A percentile compares a stretch with the other conserved stretches of the same genome.
Evolutionary conservation across 2,888 invertebrate genomes (phyloP).

Genomic region (Caenorhabditis becei): DNA sequence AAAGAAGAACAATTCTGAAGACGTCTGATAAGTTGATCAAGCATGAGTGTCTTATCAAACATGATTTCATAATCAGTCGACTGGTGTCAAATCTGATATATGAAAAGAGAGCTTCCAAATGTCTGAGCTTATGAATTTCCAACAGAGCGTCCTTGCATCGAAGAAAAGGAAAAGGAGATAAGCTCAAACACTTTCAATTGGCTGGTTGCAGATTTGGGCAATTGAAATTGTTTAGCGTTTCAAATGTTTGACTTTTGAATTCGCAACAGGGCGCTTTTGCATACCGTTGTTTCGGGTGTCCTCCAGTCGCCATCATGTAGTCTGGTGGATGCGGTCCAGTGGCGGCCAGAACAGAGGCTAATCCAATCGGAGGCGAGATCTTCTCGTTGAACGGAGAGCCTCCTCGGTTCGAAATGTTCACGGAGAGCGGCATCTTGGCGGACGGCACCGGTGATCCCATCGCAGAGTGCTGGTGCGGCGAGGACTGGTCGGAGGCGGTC

Average conservation of each 20-base stretch:
- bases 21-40: too few species aligned
- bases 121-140: too few species aligned
- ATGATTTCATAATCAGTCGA: too few species aligned
- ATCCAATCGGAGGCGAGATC: conserved; percentile 38
- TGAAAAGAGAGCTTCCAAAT: too few species aligned
- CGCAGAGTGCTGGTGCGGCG: conserved; percentile 60
- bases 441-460: conserved; percentile 59
- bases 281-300: conserved; percentile 7
- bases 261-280: background rate
- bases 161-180: too few species aligned
- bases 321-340: conserved; percentile 59
- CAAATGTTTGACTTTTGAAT: background rate
- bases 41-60: too few species aligned
- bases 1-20: background rate
- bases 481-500: conserved; percentile 65
- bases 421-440: conserved; percentile 52
- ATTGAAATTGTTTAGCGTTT: too few species aligned
- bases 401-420: conserved; percentile 46
- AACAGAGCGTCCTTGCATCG: too few species aligned
- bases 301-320: conserved; percentile 60
- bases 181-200: too few species aligned
- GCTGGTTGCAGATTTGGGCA: too few species aligned
- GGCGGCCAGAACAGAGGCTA: conserved; percentile 1
- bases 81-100: too few species aligned
- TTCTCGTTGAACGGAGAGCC: conserved; percentile 54